Evolutionary conservation across 2,113 vertebrate genomes (phyloP), one percentile per base, ranked within the genome.

Genomic region (Callorhinus ursinus): DNA sequence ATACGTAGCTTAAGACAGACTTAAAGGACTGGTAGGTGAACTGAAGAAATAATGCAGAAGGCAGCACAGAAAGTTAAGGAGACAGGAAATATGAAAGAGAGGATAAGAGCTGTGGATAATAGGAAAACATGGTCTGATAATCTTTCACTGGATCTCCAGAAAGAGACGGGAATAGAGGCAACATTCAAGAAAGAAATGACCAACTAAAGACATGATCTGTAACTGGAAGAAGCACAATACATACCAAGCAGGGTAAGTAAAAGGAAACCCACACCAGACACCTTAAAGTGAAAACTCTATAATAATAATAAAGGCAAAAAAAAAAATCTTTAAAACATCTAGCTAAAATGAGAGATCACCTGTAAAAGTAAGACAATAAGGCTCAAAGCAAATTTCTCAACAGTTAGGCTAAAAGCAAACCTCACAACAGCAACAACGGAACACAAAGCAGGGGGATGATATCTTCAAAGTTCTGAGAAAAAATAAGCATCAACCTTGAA

Each of bases 291-390:
- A 85, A 89, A 85, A 69, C 36, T 61, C 26, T 24, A 31, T 16
- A 81, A 63, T 46, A 65, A 72, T 13, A 65, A 72, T 13, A 82
- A 84, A 90, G 80, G 65, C 55, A 74, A 59, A 81, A 77, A 74
- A 13, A 33, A 63, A 21, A 21, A 22, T 65, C 31, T 83, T 61
- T 26, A 86, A 88, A 74, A 69, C 15, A 63, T 59, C 8, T 61
- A 71, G 53, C 87, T 42, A 92, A 87, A 94, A 93, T 33, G 28
- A 77, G 14, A 91, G 86, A 87, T 84, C 26, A 90, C 22, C 28
- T 95, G 22, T 1, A 63, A 53, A 80, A 96, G 53, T 59, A 84
- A 76, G 57, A 39, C 22, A 76, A 46, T 36, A 83, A 77, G 24
- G 2, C 53, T 72, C 42, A 92, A 69, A 96, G 16, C 65, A 76